A percentile compares a stretch with the other conserved stretches of the same genome.
These are phyloP conservation scores for Brenthis hecate DNA, from an alignment of 2,888 invertebrate species.

Conservation along the genomic window DNA sequence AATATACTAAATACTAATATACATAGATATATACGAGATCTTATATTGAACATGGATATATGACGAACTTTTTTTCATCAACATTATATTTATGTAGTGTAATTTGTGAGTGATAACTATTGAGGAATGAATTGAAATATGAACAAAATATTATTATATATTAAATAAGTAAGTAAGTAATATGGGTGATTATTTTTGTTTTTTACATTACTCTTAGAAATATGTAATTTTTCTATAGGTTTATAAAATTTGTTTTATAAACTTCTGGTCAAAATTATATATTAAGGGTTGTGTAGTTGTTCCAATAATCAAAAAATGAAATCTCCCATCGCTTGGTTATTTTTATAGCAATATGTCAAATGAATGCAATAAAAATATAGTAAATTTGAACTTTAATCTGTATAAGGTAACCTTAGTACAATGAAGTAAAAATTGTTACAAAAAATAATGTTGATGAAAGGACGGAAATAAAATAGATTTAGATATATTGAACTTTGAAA, in stretches of 20 bases:
- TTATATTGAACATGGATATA: constrained; percentile 48
- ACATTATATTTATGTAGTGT: constrained; percentile 29
- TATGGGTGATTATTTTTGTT: background rate
- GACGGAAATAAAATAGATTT: constrained; percentile 51
- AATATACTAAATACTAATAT: constrained; percentile 47
- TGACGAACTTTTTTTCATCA: constrained; percentile 54
- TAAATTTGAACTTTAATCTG: constrained; percentile 8
- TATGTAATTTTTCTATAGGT: too few species aligned
- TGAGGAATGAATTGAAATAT: constrained; percentile 1
- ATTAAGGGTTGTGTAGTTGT: background rate
- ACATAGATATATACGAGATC: constrained; percentile 53
- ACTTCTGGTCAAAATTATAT: background rate
- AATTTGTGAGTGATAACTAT: background rate
- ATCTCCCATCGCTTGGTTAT: background rate
- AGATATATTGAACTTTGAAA: constrained; percentile 48
- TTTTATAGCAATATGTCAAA: constrained; percentile 11
- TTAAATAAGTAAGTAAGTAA: background rate
- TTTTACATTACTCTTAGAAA: background rate
- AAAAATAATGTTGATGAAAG: constrained; percentile 52
- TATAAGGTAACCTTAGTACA: constrained; percentile 11
- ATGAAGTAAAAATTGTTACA: constrained; percentile 21
- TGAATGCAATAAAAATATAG: constrained; percentile 11
- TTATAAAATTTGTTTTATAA: background rate
- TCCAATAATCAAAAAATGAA: background rate
- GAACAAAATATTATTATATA: constrained; percentile 2